Base-by-base conservation (phyloP, 2,888 invertebrate species). In the Tridacna gigas region DNA sequence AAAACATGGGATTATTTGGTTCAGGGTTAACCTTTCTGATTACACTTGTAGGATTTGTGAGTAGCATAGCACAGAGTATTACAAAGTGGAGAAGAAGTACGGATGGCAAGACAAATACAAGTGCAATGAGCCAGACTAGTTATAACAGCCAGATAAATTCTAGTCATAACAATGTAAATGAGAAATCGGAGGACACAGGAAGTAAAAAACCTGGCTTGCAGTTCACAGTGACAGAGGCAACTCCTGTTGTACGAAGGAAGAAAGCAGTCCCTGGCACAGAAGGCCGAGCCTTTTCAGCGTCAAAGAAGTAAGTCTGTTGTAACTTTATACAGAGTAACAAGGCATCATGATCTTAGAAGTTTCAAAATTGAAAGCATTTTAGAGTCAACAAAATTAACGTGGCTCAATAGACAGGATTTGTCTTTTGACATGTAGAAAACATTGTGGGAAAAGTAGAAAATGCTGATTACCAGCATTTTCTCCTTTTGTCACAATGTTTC, bases 31-130 rank as follows among this genome's bases (percentile, higher is more conserved):
- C 9, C 20, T 56, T 56, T 56, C 20, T 56, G 56, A 56, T 37
- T 2, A 37, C 37, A 7, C 7, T 69, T 80, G 0, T 85, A 94
- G 94, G 94, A 75, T 86, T 94, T 80, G 91, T 94, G 3, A 93
- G 90, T 83, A 92, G 92, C 60, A 91, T 94, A 69, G 93, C 93
- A 28, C 90, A 91, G 71, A 93, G 93, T 74, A 90, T 94, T 63
- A 90, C 93, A 1, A 93, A 93, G 73, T 92, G 93, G 91, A 89
- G 93, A 15, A 85, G 89, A 26, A 92, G 91, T 79, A 91, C 91
- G 9, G 91, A 92, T 73, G 92, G 91, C 15, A 92, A 90, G 83
- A 86, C 82, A 11, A 89, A 90, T 80, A 78, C 86, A 3, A 90
- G 89, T 66, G 80, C 85, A 45, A 60, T 88, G 18, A 90, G 90